These are phyloP conservation scores for Andrena fulva DNA, from an alignment of 2,888 invertebrate genomes.

Conservation along the genomic window DNA sequence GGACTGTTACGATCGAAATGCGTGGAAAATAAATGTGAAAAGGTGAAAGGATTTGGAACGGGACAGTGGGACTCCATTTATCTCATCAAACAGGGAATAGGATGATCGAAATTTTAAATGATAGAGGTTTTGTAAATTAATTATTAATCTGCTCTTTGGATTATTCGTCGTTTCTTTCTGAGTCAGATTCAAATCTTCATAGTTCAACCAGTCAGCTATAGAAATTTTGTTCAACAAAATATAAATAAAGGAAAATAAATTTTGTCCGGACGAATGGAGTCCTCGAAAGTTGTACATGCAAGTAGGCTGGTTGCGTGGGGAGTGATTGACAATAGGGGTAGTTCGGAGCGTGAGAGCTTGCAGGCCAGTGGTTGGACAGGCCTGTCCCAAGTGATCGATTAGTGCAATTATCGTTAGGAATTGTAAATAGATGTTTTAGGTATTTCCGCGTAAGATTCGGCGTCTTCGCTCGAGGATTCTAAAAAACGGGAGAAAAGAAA, in stretches of 20 bases:
- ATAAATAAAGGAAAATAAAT: no score
- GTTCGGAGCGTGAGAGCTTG: neutral
- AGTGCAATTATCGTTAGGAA: conserved; percentile 66
- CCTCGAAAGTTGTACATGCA: neutral
- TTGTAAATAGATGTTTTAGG: conserved; percentile 46
- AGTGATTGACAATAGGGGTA: neutral
- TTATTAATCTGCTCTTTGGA: no score
- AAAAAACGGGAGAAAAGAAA: conserved; percentile 35
- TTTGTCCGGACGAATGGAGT: neutral
- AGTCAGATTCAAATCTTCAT: no score
- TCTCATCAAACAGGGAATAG: no score
- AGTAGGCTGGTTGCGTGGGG: neutral
- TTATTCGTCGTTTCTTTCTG: no score
- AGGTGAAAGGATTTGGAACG: neutral
- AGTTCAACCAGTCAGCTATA: no score
- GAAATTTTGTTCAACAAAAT: no score
- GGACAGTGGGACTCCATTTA: no score
- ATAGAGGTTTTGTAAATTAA: no score
- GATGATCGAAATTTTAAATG: no score
- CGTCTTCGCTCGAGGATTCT: conserved; percentile 4
- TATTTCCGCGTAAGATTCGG: conserved; percentile 35
- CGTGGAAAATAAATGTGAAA: neutral
- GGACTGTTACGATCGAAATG: neutral
- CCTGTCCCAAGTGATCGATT: conserved; percentile 53
- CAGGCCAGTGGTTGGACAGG: conserved; percentile 44